phyloP scores from a whole-genome alignment of 1,140 invertebrate genomes.

The Drosophila albomicans region DNA sequence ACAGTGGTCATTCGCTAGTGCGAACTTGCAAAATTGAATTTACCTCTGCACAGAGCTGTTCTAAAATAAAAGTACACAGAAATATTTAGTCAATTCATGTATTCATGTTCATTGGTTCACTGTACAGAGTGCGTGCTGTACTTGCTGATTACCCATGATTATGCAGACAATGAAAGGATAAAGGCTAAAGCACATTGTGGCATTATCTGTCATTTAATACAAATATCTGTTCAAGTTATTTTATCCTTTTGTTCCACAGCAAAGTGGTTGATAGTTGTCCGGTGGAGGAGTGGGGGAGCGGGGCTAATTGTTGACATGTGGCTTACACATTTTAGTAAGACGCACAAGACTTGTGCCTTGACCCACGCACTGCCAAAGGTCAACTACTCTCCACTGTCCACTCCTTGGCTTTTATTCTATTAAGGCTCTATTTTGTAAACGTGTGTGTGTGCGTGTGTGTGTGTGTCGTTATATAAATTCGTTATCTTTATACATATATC shows the following conservation, averaged over 20 bases:
- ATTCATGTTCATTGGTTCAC: neutral
- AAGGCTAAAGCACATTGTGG: neutral
- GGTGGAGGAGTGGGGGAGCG: neutral
- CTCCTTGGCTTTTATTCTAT: slow-evolving; percentile 55
- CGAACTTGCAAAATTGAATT: too few relatives aligned
- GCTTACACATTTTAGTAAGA: neutral
- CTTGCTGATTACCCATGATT: too few relatives aligned
- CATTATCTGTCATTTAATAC: neutral
- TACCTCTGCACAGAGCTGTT: too few relatives aligned
- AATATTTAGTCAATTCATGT: neutral
- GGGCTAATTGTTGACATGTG: slow-evolving; percentile 1
- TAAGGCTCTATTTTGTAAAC: slow-evolving; percentile 23
- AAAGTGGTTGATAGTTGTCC: neutral
- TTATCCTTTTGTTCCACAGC: neutral
- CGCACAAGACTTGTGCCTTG: slow-evolving; percentile 1
- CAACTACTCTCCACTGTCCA: neutral
- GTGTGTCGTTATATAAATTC: slow-evolving; percentile 66
- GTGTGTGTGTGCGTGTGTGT: slow-evolving; percentile 18
- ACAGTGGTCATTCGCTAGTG: too few relatives aligned
- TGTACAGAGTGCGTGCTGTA: too few relatives aligned
- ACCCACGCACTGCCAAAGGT: slow-evolving; percentile 22
- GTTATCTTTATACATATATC: slow-evolving; percentile 63
- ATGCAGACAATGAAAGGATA: too few relatives aligned
- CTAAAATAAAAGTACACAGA: too few relatives aligned
- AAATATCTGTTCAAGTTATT: neutral